Percentiles rank a stretch among this genome's conserved stretches.
These are phyloP conservation scores for Loris lydekkerianus DNA, from an alignment of 2,797 vertebrate species.

Conservation along the genomic window DNA sequence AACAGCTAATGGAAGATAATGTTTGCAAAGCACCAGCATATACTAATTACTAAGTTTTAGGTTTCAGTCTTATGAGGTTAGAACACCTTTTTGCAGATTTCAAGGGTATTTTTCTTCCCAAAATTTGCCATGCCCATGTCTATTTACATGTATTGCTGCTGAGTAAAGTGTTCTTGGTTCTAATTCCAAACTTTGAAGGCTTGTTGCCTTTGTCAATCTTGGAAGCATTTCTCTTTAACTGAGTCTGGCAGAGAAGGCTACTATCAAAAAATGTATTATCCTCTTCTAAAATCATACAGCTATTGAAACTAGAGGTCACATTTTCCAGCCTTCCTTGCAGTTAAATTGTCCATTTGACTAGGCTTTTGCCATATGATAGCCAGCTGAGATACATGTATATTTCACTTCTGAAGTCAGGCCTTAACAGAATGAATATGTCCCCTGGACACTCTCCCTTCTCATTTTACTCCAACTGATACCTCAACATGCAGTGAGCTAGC, in stretches of 20 bases:
- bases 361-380: neutral
- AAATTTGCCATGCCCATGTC: neutral
- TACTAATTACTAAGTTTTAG: neutral
- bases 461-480: neutral
- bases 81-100: neutral
- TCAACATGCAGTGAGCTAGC: neutral
- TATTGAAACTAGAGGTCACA: neutral
- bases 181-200: neutral
- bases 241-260: neutral
- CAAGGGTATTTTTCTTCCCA: neutral
- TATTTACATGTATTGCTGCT: neutral
- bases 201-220: neutral
- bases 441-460: neutral
- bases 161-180: neutral
- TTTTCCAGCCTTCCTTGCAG: slow-evolving; percentile 23
- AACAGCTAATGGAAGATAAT: neutral
- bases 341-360: neutral
- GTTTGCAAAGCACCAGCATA: neutral
- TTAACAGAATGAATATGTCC: neutral
- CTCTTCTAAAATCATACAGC: neutral
- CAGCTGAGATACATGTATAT: neutral
- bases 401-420: neutral
- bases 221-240: neutral
- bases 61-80: neutral
- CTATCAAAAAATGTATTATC: neutral